Evolutionary conservation across 1,140 invertebrate species (phyloP), one percentile per base, ranked within the genome.

Genomic region (Aleiodes sp.): DNA sequence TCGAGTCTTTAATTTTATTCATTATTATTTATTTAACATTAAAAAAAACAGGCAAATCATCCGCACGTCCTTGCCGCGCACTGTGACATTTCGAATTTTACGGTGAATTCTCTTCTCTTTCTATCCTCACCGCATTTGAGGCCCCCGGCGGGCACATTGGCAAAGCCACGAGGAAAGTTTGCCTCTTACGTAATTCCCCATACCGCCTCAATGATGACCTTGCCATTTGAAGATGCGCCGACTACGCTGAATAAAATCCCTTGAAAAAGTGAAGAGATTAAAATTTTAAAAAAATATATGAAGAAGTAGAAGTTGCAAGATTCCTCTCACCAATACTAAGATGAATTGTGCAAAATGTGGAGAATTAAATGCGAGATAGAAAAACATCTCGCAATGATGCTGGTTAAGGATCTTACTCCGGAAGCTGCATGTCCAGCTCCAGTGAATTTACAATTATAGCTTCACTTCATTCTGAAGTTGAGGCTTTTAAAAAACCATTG

Each of bases 41-140:
- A n/a, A n/a, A n/a, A 39, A 24, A 24, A 41, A n/a, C 7, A 64
- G 21, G 21, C 24, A 41, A 43, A 56, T 29, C 33, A 35, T 28
- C 39, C 21, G 31, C 37, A 39, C 75, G 78, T 81, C 82, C 80
- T 83, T 83, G 81, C n/a, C n/a, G n/a, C 75, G 73, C 70, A 77
- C 81, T 82, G 80, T 82, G 81, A 82, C 81, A 83, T 83, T 80
- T 82, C n/a, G 75, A 75, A 81, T 81, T 82, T 81, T 77, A 79
- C 71, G 65, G 41, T 61, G 61, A 39, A 65, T 70, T 43, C 37
- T 64, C 37, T 29, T 14, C 3, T 10, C 6, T 52, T 16, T 41
- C 10, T 52, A 12, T 24, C 26, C 62, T 31, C 66, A 65, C 56
- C 28, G 39, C 62, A 43, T 37, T 16, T 9, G 33, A 29, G 63